A percentile compares a stretch with the other conserved stretches of the same genome.
Conservation (phyloP, 2,888 invertebrate genomes). For the Hirtodrosophila cameraria region DNA sequence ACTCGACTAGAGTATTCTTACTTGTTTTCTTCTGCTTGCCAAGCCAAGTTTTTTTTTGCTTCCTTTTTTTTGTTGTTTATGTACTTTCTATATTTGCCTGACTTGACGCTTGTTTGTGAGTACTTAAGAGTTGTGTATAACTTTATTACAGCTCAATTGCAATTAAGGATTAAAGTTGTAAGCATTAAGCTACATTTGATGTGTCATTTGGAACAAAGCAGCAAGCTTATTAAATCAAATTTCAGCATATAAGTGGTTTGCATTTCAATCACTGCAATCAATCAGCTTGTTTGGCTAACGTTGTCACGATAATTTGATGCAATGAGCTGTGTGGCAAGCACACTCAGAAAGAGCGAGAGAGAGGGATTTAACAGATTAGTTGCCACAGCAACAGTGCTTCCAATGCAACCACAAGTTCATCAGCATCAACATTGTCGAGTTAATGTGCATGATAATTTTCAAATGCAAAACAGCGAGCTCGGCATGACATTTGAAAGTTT, state of each 20-base stretch:
- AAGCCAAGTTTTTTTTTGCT: constrained; percentile 2
- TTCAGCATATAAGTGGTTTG: neutral
- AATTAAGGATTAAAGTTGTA: constrained; percentile 38
- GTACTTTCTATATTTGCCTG: constrained; percentile 16
- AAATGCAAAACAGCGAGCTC: neutral
- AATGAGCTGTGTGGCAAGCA: neutral
- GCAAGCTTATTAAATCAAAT: constrained; percentile 13
- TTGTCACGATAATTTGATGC: neutral
- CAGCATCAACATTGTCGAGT: neutral
- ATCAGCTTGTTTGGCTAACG: neutral
- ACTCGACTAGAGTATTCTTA: too few relatives aligned
- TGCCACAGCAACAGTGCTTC: neutral
- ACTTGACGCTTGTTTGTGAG: constrained; percentile 45
- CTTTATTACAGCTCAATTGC: constrained; percentile 39
- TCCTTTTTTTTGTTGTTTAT: constrained; percentile 15
- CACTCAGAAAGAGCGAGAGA: too few relatives aligned
- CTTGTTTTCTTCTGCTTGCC: too few relatives aligned
- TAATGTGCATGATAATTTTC: neutral
- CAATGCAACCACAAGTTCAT: neutral
- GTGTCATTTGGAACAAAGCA: too few relatives aligned
- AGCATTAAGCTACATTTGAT: neutral
- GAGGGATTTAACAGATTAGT: neutral
- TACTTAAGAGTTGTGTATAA: constrained; percentile 17
- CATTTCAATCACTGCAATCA: neutral
- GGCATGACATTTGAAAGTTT: neutral